A percentile compares a stretch with the other conserved stretches of the same genome.
These are phyloP conservation scores for Peromyscus eremicus DNA, from an alignment of 2,797 vertebrate species.

Conservation along the genomic window DNA sequence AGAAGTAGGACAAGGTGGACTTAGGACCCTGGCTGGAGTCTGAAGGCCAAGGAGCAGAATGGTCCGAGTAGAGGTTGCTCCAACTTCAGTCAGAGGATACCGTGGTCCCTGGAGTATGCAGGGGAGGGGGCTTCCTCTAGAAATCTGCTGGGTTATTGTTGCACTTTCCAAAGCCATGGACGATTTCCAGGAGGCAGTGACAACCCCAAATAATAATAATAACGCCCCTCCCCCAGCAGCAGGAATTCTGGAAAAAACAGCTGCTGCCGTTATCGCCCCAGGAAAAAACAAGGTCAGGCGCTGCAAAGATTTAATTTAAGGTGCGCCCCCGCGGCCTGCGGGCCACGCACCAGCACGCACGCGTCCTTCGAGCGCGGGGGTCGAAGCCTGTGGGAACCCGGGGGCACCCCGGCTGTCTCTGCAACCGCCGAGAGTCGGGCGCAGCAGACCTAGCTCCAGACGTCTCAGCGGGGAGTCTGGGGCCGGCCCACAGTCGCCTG, in stretches of 20 bases:
- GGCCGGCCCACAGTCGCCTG: background rate
- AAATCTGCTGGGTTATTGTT: constrained; percentile 67
- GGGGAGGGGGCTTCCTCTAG: constrained; percentile 51
- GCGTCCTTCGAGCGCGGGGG: background rate
- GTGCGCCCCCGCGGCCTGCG: constrained; percentile 26
- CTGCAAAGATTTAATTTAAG: constrained; percentile 60
- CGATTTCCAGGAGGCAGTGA: constrained; percentile 71
- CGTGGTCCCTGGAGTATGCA: background rate
- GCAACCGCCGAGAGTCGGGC: background rate
- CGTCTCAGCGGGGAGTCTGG: background rate
- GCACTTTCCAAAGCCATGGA: constrained; percentile 18
- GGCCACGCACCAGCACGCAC: background rate
- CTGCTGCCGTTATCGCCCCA: constrained; percentile 61
- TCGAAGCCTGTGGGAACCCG: background rate
- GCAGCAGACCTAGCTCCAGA: background rate
- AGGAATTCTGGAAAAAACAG: constrained; percentile 73
- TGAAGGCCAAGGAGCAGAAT: background rate
- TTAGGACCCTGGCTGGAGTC: background rate
- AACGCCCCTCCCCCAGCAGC: constrained; percentile 73
- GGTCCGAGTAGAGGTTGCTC: background rate
- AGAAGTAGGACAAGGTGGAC: background rate
- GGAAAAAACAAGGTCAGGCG: constrained; percentile 80
- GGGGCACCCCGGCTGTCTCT: background rate
- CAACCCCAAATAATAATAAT: constrained; percentile 70
- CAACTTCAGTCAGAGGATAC: background rate